phyloP scores from a whole-genome alignment of 2,797 vertebrate species.

The Pseudochirops corinnae region DNA sequence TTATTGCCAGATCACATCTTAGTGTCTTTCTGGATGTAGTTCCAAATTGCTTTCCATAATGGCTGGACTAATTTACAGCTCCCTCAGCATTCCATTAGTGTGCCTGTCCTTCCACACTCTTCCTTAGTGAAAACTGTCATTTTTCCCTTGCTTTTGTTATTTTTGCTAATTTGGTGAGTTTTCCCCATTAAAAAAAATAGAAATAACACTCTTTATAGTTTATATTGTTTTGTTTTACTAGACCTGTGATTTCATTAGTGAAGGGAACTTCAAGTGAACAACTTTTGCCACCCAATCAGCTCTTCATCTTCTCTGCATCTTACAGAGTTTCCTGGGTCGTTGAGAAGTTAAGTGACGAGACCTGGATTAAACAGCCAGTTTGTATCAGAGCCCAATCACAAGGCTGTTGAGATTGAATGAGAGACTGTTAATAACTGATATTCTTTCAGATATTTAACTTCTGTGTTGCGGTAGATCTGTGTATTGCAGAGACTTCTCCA shows the following conservation, averaged over 20 bases:
- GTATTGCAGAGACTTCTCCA: not conserved
- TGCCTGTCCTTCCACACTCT: not conserved
- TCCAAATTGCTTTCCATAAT: not conserved
- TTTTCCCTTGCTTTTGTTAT: not conserved
- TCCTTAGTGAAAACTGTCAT: not conserved
- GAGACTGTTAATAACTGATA: not conserved
- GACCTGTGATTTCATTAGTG: not conserved
- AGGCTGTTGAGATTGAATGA: not conserved
- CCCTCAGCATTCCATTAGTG: not conserved
- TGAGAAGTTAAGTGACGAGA: not conserved
- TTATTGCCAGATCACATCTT: not conserved
- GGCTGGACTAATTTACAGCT: not conserved
- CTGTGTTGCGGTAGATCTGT: no score
- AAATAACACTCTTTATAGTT: not conserved
- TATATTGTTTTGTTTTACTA: not conserved
- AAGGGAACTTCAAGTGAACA: not conserved
- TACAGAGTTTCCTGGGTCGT: not conserved
- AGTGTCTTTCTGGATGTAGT: not conserved
- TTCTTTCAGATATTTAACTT: not conserved
- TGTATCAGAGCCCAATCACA: not conserved
- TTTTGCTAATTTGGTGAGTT: not conserved
- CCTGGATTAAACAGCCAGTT: not conserved
- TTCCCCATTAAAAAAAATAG: not conserved
- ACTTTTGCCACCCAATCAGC: not conserved
- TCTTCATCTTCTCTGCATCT: not conserved